Evolutionary conservation across 2,113 vertebrate species (phyloP), one percentile per base, ranked within the genome.

Genomic region (Hippolais icterina): DNA sequence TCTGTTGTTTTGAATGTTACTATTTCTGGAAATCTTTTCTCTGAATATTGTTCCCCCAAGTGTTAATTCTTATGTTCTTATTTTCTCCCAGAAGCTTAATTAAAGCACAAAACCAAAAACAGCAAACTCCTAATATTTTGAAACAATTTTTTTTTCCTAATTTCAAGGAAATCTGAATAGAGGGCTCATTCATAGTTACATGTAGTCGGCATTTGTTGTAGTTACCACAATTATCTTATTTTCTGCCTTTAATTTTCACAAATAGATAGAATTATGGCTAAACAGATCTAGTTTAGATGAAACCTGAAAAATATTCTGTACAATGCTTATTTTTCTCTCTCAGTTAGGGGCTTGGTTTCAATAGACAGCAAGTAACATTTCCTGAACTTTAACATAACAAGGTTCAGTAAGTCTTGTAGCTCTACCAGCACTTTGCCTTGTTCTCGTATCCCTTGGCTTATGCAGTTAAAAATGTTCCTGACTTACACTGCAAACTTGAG

Each of bases 51-150:
- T n/a, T 74, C 11, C 9, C 8, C 5, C 7, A 59, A 20, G 33
- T 41, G 6, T 54, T 88, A 54, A 47, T 90, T 78, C 21, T 75
- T 59, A 60, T 7, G 25, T 35, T 52, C 85, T 68, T 79, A 12
- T 56, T 85, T 13, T 52, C 29, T 85, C 16, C 0, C 13, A 41
- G 3, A 91, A 64, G 3, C 53, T 54, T 44, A 59, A 50, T 31
- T 35, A 18, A 86, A 66, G 56, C 28, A 63, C 5, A n/a, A 21
- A 50, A 28, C 3, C 4, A 17, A 31, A 39, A 47, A n/a, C 28
- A 20, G 1, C 16, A 41, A 54, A 29, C 2, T 3, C 4, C 3
- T 17, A n/a, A n/a, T 4, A 2, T 49, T 72, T 63, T 15, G 24
- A 87, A 87, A 41, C 3, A 2, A 3, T 10, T 46, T 83, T 64